A percentile compares a stretch with the other conserved stretches of the same genome.
These are phyloP conservation scores for Erebia aethiops DNA, from an alignment of 2,888 invertebrate genomes.

Conservation along the genomic window DNA sequence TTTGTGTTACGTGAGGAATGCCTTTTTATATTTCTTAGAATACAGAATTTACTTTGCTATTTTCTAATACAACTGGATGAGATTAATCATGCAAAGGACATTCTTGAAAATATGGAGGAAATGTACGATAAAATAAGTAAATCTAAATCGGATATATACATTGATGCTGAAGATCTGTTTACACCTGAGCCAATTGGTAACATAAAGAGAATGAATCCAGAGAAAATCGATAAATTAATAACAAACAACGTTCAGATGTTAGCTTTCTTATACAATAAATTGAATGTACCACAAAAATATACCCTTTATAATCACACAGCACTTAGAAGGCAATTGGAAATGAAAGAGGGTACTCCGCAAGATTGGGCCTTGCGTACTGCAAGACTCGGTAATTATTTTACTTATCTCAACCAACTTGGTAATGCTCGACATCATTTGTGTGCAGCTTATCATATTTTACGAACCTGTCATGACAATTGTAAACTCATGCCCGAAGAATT, in stretches of 20 bases:
- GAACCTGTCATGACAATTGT: conserved; percentile 80
- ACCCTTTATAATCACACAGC: conserved; percentile 82
- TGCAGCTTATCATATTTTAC: conserved; percentile 82
- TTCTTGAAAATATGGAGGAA: conserved; percentile 77
- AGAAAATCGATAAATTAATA: conserved; percentile 82
- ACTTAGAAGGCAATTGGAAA: conserved; percentile 80
- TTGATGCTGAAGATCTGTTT: conserved; percentile 83
- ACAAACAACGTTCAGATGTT: conserved; percentile 86
- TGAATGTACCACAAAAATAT: conserved; percentile 78
- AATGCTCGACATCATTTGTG: conserved; percentile 86
- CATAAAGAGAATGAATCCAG: conserved; percentile 66
- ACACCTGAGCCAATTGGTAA: conserved; percentile 56
- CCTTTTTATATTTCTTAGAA: conserved; percentile 79
- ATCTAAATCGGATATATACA: conserved; percentile 56
- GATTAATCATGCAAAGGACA: conserved; percentile 67
- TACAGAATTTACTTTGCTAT: conserved; percentile 83
- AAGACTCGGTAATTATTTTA: conserved; percentile 80
- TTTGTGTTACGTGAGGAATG: conserved; percentile 64
- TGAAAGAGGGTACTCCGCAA: conserved; percentile 81
- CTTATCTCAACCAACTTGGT: conserved; percentile 64
- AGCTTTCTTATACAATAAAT: conserved; percentile 83
- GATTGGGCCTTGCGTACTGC: conserved; percentile 83
- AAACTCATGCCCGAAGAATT: conserved; percentile 74
- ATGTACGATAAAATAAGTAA: conserved; percentile 69
- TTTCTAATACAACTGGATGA: conserved; percentile 80